Base-by-base conservation (phyloP, 2,113 vertebrate species). In the Alouatta palliata region DNA sequence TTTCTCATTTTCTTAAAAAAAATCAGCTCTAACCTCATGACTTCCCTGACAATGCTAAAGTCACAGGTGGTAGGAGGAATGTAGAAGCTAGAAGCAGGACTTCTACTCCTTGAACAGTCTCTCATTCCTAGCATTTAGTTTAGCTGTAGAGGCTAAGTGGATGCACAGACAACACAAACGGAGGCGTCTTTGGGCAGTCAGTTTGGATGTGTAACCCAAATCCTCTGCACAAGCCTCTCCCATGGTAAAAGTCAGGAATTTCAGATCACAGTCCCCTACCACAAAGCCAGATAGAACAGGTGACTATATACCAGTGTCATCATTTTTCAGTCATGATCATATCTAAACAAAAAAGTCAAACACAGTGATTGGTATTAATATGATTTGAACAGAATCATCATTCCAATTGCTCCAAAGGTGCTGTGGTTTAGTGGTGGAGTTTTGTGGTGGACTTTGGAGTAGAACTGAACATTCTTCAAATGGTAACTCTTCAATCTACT, bases 1-100 rank as follows among this genome's bases (percentile, higher is more conserved):
- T 98, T 97, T 85, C 43, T 92, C 94, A 98, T 98, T 98, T 96
- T 96, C 96, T 98, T 97, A 92, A 96, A 95, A 91, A 97, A 97
- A 97, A 61, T 98, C 97, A 91, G 93, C 89, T 97, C 95, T 98
- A 98, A 98, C 96, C 97, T 96, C 82, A 79, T 95, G 97, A 97
- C 97, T 98, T 98, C 84, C 45, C 94, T 82, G 97, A 98, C 98
- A 98, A 97, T 96, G 75, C 92, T n/a, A 76, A 96, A 97, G 97
- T 97, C 87, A 96, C 87, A 98, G 96, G 96, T 94, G 95, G 94
- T 97, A 85, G 91, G 92, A 97, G 68, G 87, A 97, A 85, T 81
- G 83, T 5, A 96, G 96, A 98, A 97, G 81, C 87, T 23, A 96
- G 94, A 98, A 97, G 90, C 91, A 90, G 68, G 52, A 82, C 97